Evolutionary conservation across 2,888 invertebrate species (phyloP).

Genomic region (Chaitophorus viminalis): DNA sequence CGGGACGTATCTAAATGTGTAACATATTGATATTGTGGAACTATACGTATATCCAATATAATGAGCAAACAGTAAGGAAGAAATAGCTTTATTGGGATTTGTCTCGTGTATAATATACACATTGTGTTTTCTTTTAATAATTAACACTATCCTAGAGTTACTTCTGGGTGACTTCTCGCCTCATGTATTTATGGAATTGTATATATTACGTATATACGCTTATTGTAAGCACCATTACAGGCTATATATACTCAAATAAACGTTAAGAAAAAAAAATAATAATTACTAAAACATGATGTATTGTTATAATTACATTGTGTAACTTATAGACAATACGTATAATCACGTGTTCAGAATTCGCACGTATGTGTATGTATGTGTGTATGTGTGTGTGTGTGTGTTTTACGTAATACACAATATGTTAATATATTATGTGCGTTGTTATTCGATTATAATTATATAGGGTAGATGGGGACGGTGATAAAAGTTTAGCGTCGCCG

Average conservation of each 20-base stretch:
- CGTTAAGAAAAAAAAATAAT: too few species aligned
- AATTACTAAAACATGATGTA: background rate
- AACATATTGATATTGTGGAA: too few species aligned
- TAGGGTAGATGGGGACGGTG: constrained; percentile 36
- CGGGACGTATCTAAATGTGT: background rate
- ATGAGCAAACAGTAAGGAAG: too few species aligned
- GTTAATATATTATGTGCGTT: constrained; percentile 41
- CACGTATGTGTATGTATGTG: background rate
- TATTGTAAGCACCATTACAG: too few species aligned
- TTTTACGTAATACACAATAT: background rate
- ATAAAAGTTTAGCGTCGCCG: constrained; percentile 57
- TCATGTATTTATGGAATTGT: too few species aligned
- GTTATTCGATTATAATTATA: constrained; percentile 57
- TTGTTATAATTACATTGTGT: background rate
- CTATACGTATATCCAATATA: too few species aligned
- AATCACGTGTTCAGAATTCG: constrained; percentile 10
- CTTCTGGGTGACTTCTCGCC: too few species aligned
- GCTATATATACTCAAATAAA: too few species aligned
- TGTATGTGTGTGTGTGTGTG: background rate
- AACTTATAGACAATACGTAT: constrained; percentile 4
- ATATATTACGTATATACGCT: too few species aligned
- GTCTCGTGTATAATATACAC: background rate
- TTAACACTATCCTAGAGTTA: too few species aligned
- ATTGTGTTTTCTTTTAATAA: constrained; percentile 2
- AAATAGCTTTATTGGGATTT: background rate